phyloP scores from a whole-genome alignment of 2,888 invertebrate genomes.

The Temnothorax unifasciatus region DNA sequence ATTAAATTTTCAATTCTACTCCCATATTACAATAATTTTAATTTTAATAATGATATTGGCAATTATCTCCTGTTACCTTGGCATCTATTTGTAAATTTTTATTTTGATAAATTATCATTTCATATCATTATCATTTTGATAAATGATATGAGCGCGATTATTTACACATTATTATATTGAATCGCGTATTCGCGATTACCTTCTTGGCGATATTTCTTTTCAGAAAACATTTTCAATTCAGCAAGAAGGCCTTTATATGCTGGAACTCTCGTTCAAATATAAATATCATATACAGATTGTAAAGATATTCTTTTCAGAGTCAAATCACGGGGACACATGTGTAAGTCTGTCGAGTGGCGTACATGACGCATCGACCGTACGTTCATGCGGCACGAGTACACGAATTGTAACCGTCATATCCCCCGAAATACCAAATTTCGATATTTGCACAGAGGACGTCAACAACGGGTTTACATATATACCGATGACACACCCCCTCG shows the following conservation, averaged over 20 bases:
- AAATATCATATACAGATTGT: background rate
- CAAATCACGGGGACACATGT: background rate
- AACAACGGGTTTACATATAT: constrained; percentile 45
- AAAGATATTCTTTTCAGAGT: background rate
- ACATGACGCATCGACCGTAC: background rate
- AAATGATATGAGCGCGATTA: background rate
- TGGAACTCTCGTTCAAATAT: background rate
- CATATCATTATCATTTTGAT: background rate
- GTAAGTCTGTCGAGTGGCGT: background rate
- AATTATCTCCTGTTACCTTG: background rate
- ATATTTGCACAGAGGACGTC: constrained; percentile 35
- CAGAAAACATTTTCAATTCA: background rate
- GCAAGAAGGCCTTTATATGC: background rate
- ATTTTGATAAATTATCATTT: no score
- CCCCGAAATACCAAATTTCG: constrained; percentile 35
- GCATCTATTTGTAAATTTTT: background rate
- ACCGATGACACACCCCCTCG: constrained; percentile 16
- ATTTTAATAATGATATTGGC: background rate
- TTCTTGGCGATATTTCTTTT: background rate
- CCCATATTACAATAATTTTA: background rate
- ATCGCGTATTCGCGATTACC: background rate
- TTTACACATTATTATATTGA: background rate
- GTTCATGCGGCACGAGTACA: background rate
- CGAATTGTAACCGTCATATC: constrained; percentile 3
- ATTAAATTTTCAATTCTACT: background rate